Evolutionary conservation across 2,113 vertebrate species (phyloP).

Genomic region (Sus scrofa): DNA sequence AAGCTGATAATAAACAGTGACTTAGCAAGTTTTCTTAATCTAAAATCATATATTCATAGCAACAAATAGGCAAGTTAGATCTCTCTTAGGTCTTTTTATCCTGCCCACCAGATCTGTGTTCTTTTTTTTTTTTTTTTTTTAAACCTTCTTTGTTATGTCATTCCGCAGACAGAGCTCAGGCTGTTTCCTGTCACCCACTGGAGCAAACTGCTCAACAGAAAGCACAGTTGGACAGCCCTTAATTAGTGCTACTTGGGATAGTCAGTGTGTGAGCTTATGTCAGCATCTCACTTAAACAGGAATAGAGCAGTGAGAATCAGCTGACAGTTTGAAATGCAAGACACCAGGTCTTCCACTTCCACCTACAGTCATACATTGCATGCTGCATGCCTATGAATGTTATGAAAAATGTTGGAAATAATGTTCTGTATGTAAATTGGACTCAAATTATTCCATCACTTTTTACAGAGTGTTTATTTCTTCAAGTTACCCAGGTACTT

Average conservation of each 20-base stretch:
- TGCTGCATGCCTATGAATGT: slow-evolving; percentile 42
- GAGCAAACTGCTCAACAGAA: slow-evolving; percentile 91
- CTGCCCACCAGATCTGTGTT: slow-evolving; percentile 85
- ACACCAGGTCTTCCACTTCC: slow-evolving; percentile 81
- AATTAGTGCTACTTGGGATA: slow-evolving; percentile 96
- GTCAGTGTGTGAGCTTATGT: slow-evolving; percentile 92
- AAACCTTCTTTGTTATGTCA: slow-evolving; percentile 94
- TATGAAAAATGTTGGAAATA: slow-evolving; percentile 74
- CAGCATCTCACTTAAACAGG: slow-evolving; percentile 91
- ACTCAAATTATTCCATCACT: slow-evolving; percentile 73
- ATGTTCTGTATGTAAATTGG: slow-evolving; percentile 74
- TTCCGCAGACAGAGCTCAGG: slow-evolving; percentile 96
- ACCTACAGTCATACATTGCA: slow-evolving; percentile 75
- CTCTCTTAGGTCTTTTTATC: slow-evolving; percentile 87
- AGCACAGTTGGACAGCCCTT: slow-evolving; percentile 97
- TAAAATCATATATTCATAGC: slow-evolving; percentile 82
- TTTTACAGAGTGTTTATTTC: slow-evolving; percentile 79
- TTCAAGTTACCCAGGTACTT: neutral
- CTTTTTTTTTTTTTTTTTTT: slow-evolving; percentile 73
- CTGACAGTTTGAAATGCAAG: slow-evolving; percentile 90
- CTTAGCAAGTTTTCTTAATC: slow-evolving; percentile 91
- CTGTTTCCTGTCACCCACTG: slow-evolving; percentile 95
- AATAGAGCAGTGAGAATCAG: slow-evolving; percentile 86
- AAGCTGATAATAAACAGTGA: slow-evolving; percentile 90
- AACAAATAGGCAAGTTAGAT: slow-evolving; percentile 85